These are phyloP conservation scores for Globodera ellingtonae DNA, from an alignment of 1,140 invertebrate genomes.

Conservation along the genomic window DNA sequence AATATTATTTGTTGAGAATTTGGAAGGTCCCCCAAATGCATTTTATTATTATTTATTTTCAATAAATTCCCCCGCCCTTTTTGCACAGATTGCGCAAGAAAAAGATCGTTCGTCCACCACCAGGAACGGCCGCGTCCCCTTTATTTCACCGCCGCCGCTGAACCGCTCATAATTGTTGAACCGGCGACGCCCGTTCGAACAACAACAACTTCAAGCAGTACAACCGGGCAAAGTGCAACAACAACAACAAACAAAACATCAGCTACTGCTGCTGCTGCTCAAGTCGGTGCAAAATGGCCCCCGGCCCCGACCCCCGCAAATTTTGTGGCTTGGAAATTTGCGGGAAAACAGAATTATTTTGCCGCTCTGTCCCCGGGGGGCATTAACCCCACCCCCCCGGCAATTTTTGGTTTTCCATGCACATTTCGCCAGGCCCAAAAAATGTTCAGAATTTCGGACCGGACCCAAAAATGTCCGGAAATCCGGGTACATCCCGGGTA, in stretches of 20 bases:
- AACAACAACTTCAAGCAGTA: not conserved
- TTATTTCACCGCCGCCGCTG: slow-evolving; percentile 25
- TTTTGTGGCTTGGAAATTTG: too few species aligned
- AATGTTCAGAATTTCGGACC: too few species aligned
- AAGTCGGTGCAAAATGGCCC: not conserved
- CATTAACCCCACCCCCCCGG: too few species aligned
- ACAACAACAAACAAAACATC: slow-evolving; percentile 13
- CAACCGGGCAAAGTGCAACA: not conserved
- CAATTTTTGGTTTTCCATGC: too few species aligned
- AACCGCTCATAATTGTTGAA: slow-evolving; percentile 28
- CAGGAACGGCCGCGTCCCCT: not conserved
- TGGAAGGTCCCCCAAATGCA: too few species aligned
- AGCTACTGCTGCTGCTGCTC: not conserved
- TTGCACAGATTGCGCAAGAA: not conserved
- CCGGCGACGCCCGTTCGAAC: not conserved
- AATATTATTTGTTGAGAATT: too few species aligned
- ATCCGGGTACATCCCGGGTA: too few species aligned
- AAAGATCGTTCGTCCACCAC: not conserved
- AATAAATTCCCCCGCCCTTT: not conserved
- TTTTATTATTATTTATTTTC: not conserved
- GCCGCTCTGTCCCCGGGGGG: too few species aligned
- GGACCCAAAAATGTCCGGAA: too few species aligned
- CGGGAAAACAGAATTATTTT: too few species aligned
- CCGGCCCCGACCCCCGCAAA: too few species aligned
- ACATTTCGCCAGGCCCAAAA: too few species aligned